These are phyloP conservation scores for Mastomys coucha DNA, from an alignment of 2,113 vertebrate genomes.

Conservation along the genomic window DNA sequence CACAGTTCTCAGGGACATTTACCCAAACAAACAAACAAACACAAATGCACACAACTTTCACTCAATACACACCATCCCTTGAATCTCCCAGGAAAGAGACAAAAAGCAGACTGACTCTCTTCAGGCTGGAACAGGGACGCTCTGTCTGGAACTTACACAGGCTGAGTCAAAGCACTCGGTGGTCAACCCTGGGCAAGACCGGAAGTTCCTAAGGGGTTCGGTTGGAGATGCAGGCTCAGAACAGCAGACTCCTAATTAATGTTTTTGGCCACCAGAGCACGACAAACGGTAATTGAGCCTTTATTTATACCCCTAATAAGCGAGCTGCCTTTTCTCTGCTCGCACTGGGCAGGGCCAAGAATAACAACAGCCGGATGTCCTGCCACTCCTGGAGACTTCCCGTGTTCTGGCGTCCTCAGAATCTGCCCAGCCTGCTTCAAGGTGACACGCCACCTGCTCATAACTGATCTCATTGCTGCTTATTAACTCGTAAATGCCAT, in stretches of 20 bases:
- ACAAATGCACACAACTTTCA: neutral
- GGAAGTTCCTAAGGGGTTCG: constrained; percentile 43
- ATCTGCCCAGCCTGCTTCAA: constrained; percentile 50
- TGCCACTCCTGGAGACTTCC: constrained; percentile 5
- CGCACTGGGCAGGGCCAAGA: neutral
- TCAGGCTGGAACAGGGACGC: neutral
- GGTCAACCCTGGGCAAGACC: neutral
- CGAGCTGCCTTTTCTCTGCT: constrained; percentile 49
- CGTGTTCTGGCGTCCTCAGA: neutral
- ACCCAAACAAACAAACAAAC: neutral
- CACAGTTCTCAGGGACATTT: neutral
- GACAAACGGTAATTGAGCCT: neutral
- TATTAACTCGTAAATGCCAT: neutral
- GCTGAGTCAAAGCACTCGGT: constrained; percentile 23
- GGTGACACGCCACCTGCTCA: neutral
- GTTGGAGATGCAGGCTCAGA: neutral
- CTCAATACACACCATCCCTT: neutral
- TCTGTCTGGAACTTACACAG: neutral
- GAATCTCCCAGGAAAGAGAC: neutral
- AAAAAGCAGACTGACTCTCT: constrained; percentile 7
- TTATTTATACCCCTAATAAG: constrained; percentile 48
- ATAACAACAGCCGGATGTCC: constrained; percentile 15
- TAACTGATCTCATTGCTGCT: constrained; percentile 27
- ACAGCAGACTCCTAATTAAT: constrained; percentile 33
- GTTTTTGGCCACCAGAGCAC: constrained; percentile 11